Evolutionary conservation across 2,888 invertebrate genomes (phyloP).

Genomic region (Buathra laborator): DNA sequence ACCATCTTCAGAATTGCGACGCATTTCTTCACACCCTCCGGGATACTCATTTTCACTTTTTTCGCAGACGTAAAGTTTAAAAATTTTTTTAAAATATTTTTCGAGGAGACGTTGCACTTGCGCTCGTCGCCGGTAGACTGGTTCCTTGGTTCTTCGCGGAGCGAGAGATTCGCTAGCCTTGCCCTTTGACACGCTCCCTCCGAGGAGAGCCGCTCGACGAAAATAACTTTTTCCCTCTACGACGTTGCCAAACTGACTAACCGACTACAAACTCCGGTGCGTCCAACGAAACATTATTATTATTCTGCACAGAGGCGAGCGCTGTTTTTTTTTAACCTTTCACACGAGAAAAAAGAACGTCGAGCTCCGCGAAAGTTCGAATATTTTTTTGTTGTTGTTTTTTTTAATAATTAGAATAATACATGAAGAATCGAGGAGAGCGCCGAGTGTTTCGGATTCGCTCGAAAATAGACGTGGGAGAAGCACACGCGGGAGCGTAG

Average conservation of each 20-base stretch:
- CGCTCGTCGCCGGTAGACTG: slow-evolving; percentile 77
- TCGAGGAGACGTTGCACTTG: slow-evolving; percentile 62
- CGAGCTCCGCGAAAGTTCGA: background rate
- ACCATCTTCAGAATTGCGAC: slow-evolving; percentile 92
- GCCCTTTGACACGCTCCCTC: slow-evolving; percentile 79
- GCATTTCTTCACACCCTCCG: slow-evolving; percentile 94
- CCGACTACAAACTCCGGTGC: background rate
- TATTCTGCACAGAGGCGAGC: background rate
- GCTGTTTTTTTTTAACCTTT: slow-evolving; percentile 3
- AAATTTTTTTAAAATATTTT: background rate
- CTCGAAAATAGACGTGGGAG: slow-evolving; percentile 79
- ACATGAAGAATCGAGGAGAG: slow-evolving; percentile 25
- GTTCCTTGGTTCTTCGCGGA: slow-evolving; percentile 12
- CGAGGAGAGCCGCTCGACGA: slow-evolving; percentile 21
- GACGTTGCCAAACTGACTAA: slow-evolving; percentile 55
- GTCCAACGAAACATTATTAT: background rate
- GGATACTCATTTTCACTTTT: slow-evolving; percentile 85
- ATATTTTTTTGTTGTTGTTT: background rate
- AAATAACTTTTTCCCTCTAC: slow-evolving; percentile 55
- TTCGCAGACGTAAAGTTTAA: background rate
- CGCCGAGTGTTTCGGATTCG: slow-evolving; percentile 59
- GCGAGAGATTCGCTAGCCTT: slow-evolving; percentile 79
- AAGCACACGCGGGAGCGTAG: slow-evolving; percentile 62
- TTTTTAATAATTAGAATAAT: slow-evolving; percentile 1
- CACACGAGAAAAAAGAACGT: background rate